A percentile compares a stretch with the other conserved stretches of the same genome.
phyloP scores from a whole-genome alignment of 2,888 invertebrate species.

The Acanthacorydalis orientalis region DNA sequence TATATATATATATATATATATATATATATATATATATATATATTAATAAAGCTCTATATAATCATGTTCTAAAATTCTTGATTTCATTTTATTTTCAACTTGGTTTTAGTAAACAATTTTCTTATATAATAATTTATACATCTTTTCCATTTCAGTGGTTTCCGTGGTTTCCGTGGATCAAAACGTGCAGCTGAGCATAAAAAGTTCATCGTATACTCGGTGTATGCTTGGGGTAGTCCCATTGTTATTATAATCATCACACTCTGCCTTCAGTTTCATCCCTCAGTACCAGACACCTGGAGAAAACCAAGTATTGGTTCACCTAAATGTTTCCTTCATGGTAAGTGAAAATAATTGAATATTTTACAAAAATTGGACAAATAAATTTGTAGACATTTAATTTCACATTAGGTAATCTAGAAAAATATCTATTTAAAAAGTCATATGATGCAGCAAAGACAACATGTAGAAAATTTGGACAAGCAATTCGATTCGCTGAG shows the following conservation, averaged over 20 bases:
- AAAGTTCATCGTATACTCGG: conserved; percentile 9
- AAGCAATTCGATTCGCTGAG: no score
- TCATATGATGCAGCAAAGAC: no score
- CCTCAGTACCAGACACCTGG: conserved; percentile 40
- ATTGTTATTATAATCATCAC: conserved; percentile 18
- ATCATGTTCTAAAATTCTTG: no score
- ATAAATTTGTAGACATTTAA: no score
- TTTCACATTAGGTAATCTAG: no score
- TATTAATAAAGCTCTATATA: no score
- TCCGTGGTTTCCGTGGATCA: conserved; percentile 8
- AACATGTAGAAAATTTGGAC: no score
- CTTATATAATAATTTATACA: not conserved
- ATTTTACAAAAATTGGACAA: no score
- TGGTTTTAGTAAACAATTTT: not conserved
- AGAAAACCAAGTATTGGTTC: conserved; percentile 39
- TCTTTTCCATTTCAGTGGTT: conserved; percentile 8
- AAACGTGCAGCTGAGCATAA: conserved; percentile 8
- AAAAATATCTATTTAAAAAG: no score
- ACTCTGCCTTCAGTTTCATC: conserved; percentile 36
- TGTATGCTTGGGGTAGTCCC: conserved; percentile 12
- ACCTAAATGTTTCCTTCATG: conserved; percentile 42
- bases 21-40: no score
- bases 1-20: no score
- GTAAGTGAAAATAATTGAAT: conserved; percentile 36
- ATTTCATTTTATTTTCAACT: not conserved